Base-by-base conservation (phyloP, 2,113 vertebrate genomes). In the Probosciger aterrimus region DNA sequence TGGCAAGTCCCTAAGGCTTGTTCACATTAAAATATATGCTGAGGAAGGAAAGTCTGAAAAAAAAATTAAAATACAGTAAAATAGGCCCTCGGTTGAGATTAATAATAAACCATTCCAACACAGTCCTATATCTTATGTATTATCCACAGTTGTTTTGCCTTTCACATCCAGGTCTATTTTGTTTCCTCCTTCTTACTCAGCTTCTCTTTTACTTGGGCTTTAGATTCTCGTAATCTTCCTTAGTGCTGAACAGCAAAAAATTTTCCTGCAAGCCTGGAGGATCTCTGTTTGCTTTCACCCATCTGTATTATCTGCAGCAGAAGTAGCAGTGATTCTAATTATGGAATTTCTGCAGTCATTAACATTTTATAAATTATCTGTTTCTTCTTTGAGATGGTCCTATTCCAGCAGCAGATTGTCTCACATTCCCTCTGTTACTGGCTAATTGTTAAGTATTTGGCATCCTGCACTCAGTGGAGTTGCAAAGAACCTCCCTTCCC, bases 321-420 rank as follows among this genome's bases (percentile, higher is more conserved):
- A 93, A 94, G 83, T 64, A 93, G 73, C 77, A 86, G 62, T 81
- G 69, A 81, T 89, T 84, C 83, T 94, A 96, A 95, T 93, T 84
- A 89, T 31, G 86, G 77, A 59, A 89, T 89, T 92, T 92, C 80
- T 91, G 65, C 86, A 92, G 77, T 95, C 57, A n/a, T 93, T 95
- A 89, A 86, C 91, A 91, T 95, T 97, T 93, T 89, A 79, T 78
- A 95, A 93, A 91, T 92, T 0, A 78, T 81, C 37, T 75, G 25
- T 82, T 94, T 95, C 80, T 94, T 81, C 76, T 92, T 90, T 71
- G 46, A 68, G 47, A 44, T 92, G 47, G 20, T 81, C 39, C 39
- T 47, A 52, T 79, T 89, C 55, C 77, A 95, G 65, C 69, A 91
- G 83, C 64, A 93, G 50, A 81, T 82, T 84, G 35, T 81, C 80